Evolutionary conservation across 2,113 vertebrate species (phyloP), one percentile per base, ranked within the genome.

Genomic region (Bettongia penicillata): DNA sequence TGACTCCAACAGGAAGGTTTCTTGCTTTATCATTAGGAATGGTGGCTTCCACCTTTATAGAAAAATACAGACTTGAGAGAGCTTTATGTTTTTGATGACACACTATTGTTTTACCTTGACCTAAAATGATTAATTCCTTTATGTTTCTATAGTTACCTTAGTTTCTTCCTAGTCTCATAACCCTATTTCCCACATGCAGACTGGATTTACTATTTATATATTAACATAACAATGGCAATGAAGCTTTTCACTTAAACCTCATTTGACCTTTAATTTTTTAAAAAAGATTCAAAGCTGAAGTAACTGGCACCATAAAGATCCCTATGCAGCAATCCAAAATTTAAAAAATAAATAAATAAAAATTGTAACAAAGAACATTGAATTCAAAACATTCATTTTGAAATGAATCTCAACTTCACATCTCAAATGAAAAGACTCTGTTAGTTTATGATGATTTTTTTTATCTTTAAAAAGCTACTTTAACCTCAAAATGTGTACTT

Each of bases 401-500:
- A 50, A 84, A 10, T 25, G 51, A 89, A 51, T 0, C 24, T 93
- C 84, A 94, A 49, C 53, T 92, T 24, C 93, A 31, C 95, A 96
- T 53, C 37, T 90, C 91, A 97, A 97, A 93, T 53, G 49, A 19
- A 92, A 96, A 94, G 22, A 1, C 90, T 61, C 95, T 19, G 31
- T 89, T 94, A 94, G 6, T n/a, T 84, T 84, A 90, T 48, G n/a
- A 25, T 57, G 9, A 53, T 94, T 50, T 11, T 28, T 25, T 31
- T 95, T 91, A 68, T 68, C 61, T 16, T 68, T 90, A 94, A 94
- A 91, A n/a, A 94, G 9, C n/a, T 6, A 24, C 16, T 47, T 89
- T 91, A 96, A 61, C 91, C 92, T 93, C 24, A 51, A 47, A 93
- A 94, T 94, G 6, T 49, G 23, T 77, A 52, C 84, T 97, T 96